Evolutionary conservation across 2,888 invertebrate species (phyloP), one percentile per base, ranked within the genome.

Genomic region (Plusia festucae): DNA sequence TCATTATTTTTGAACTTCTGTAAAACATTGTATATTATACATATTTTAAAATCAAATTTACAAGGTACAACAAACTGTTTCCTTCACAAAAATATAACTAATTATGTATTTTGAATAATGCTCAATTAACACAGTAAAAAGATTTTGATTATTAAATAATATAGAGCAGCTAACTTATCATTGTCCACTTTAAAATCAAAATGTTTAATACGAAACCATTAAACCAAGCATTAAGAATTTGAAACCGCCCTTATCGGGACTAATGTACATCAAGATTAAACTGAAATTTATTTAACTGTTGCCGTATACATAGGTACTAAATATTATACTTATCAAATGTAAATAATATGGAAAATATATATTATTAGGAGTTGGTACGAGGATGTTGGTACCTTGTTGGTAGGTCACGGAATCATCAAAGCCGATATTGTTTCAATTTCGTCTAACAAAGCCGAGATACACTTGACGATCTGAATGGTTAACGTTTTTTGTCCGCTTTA

Each of bases 401-500:
- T 49, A 56, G 53, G 59, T 68, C 70, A 63, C 62, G 55, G 53
- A 63, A 58, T 68, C 70, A 44, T 62, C 64, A 65, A 65, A 66
- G 67, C 59, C 60, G 52, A 70, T 71, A 76, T 81, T 81, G 79
- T 81, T 66, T 81, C 69, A 74, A 79, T 72, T 73, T 55, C 70
- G 71, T 77, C 73, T 78, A 68, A 44, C 68, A 67, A 78, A 67
- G 73, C 72, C 66, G 54, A 81, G 73, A 80, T 75, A 82, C 81
- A 82, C 80, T 80, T 56, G 59, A 82, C 79, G 82, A 83, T 83
- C 86, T 82, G 84, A 89, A 85, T 82, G 84, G 81, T 73, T 78
- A 83, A 78, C 81, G 83, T 83, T 86, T 88, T 87, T 84, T 88
- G 85, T 85, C 82, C 82, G 76, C 77, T 85, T 88, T 90, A 90